A percentile compares a stretch with the other conserved stretches of the same genome.
Evolutionary conservation across 2,888 invertebrate species (phyloP).

Genomic region (Fabriciana adippe): DNA sequence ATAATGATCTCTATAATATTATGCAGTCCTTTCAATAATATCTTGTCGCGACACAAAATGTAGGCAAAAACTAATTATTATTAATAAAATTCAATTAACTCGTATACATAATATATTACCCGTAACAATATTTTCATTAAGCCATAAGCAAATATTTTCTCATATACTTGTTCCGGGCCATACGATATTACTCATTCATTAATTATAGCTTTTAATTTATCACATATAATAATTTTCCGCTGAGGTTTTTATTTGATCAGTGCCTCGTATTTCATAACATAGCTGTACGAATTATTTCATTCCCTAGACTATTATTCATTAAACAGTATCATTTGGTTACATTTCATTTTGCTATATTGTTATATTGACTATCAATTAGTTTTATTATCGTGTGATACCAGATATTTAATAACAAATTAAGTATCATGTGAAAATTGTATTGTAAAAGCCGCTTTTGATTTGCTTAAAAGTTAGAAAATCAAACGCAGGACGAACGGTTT

Average conservation of each 20-base stretch:
- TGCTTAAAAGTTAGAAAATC: too few species aligned
- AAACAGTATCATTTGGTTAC: not conserved
- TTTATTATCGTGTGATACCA: not conserved
- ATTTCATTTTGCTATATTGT: not conserved
- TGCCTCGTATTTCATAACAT: constrained; percentile 8
- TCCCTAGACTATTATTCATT: not conserved
- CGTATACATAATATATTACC: not conserved
- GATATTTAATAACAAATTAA: not conserved
- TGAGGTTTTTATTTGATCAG: constrained; percentile 10
- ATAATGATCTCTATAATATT: too few species aligned
- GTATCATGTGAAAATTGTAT: constrained; percentile 1
- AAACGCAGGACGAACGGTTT: too few species aligned
- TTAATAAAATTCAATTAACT: not conserved
- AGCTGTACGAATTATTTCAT: not conserved
- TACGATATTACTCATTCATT: constrained; percentile 60
- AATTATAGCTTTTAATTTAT: constrained; percentile 68
- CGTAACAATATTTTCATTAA: constrained; percentile 10
- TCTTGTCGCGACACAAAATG: too few species aligned
- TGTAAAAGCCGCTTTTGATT: not conserved
- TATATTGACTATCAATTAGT: not conserved
- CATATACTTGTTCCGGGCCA: constrained; percentile 43
- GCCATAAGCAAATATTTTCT: constrained; percentile 16
- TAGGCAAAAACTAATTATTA: too few species aligned
- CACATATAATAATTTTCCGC: constrained; percentile 52
- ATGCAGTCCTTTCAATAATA: too few species aligned